Conservation (phyloP, 1,140 invertebrate genomes). For the Musca domestica region DNA sequence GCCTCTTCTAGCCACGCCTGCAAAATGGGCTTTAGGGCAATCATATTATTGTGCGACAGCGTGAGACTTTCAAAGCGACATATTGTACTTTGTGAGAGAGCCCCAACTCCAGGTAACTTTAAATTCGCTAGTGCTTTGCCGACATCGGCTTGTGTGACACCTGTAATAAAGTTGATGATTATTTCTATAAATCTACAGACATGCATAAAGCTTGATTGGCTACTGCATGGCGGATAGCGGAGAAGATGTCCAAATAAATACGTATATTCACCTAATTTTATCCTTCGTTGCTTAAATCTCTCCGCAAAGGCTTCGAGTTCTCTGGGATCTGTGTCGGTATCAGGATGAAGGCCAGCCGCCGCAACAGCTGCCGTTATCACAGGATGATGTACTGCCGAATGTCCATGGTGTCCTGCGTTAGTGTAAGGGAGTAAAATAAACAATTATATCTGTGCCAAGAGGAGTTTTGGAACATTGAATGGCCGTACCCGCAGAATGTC, state of each 20-base stretch:
- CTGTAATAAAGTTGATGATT: constrained; percentile 29
- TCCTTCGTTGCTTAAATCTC: constrained; percentile 95
- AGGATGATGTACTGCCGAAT: constrained; percentile 66
- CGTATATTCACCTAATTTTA: constrained; percentile 75
- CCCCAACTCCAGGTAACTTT: constrained; percentile 96
- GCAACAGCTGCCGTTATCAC: constrained; percentile 72
- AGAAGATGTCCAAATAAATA: too few relatives aligned
- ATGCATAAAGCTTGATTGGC: too few relatives aligned
- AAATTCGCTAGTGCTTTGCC: constrained; percentile 97
- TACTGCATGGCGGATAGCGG: too few relatives aligned
- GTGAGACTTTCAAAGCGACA: constrained; percentile 98
- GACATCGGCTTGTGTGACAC: constrained; percentile 98
- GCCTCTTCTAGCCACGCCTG: constrained; percentile 99
- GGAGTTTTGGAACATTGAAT: too few relatives aligned
- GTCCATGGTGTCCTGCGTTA: constrained; percentile 47
- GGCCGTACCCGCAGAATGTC: constrained; percentile 58
- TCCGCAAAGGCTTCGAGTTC: constrained; percentile 99
- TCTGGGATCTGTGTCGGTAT: constrained; percentile 91
- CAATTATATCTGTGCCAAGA: not conserved
- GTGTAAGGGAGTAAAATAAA: not conserved
- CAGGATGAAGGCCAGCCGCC: constrained; percentile 77
- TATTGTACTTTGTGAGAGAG: constrained; percentile 97
- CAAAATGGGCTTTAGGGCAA: constrained; percentile 98
- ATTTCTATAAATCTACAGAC: too few relatives aligned
- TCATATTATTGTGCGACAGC: constrained; percentile 99